phyloP scores from a whole-genome alignment of 2,888 invertebrate species.

The Physocephala rufipes region DNA sequence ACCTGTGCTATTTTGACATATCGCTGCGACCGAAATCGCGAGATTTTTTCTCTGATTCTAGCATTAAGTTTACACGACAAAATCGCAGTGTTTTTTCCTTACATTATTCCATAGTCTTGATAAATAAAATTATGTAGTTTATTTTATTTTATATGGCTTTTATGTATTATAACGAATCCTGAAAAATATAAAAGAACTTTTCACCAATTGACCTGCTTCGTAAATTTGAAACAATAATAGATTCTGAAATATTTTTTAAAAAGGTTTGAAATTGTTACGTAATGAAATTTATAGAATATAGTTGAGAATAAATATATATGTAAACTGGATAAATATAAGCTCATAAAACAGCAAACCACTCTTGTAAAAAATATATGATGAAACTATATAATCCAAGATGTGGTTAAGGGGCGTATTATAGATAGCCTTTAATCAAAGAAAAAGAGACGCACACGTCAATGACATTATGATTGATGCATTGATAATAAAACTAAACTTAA shows the following conservation, averaged over 20 bases:
- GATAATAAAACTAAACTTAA: slow-evolving; percentile 10
- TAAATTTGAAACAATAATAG: slow-evolving; percentile 36
- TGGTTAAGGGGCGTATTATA: neutral
- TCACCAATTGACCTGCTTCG: slow-evolving; percentile 31
- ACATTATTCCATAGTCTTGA: too few relatives aligned
- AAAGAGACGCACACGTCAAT: slow-evolving; percentile 39
- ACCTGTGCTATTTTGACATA: too few relatives aligned
- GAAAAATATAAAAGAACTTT: neutral
- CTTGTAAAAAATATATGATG: slow-evolving; percentile 12
- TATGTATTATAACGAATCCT: too few relatives aligned
- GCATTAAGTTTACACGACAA: too few relatives aligned
- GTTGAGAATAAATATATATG: slow-evolving; percentile 4
- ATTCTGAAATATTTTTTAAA: slow-evolving; percentile 4
- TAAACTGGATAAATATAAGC: slow-evolving; percentile 18
- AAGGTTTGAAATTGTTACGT: neutral
- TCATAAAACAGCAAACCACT: neutral
- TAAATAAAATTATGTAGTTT: too few relatives aligned
- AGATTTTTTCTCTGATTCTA: too few relatives aligned
- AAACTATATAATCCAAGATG: neutral
- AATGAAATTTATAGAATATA: neutral
- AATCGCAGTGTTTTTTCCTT: too few relatives aligned
- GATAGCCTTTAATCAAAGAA: slow-evolving; percentile 9
- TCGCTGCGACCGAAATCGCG: too few relatives aligned
- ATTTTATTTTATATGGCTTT: too few relatives aligned
- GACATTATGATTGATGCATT: slow-evolving; percentile 17